Base-by-base conservation (phyloP, 2,888 invertebrate species). In the Myopa testacea region DNA sequence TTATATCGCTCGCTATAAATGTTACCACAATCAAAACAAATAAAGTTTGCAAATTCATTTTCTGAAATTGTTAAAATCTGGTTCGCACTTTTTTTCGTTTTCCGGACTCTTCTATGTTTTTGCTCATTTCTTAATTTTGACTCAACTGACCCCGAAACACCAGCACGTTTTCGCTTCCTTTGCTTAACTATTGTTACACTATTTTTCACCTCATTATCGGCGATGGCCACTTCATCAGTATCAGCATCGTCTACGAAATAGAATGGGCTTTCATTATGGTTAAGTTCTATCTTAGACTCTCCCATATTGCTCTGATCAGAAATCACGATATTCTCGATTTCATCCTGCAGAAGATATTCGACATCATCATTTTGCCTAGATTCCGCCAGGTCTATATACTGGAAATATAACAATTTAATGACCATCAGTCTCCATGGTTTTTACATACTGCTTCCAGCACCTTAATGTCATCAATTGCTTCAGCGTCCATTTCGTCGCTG, bases 21-120 rank as follows among this genome's bases (percentile, higher is more conserved):
- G 75, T 89, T 89, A 5, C 85, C 86, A 74, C 89, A 89, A 52
- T 86, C 82, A 37, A 84, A 85, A 65, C 89, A 88, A 26, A 85
- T 80, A 74, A 83, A 85, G 4, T 77, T 71, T 8, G 72, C 4
- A 16, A 7, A 50, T 37, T 52, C 34, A 60, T 75, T 69, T 26
- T 62, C 69, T n/a, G 50, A 34, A 8, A 45, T 63, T 50, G 12
- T 14, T 16, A 45, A 5, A 5, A 16, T 16, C 12, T n/a, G 26
- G 4, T 38, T 62, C 8, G 68, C 16, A 4, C 6, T 26, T 60
- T 14, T 12, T 60, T 69, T 75, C n/a, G 37, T 4, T 62, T 68
- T 69, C 4, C 75, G 37, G 34, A 50, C 40, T 69, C 16, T 40
- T 68, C 58, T 34, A 65, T 6, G 12, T 58, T 75, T 68, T 45